Percentiles rank a stretch among this genome's conserved stretches.
These are phyloP conservation scores for Delia radicum DNA, from an alignment of 1,140 invertebrate genomes.

Conservation along the genomic window DNA sequence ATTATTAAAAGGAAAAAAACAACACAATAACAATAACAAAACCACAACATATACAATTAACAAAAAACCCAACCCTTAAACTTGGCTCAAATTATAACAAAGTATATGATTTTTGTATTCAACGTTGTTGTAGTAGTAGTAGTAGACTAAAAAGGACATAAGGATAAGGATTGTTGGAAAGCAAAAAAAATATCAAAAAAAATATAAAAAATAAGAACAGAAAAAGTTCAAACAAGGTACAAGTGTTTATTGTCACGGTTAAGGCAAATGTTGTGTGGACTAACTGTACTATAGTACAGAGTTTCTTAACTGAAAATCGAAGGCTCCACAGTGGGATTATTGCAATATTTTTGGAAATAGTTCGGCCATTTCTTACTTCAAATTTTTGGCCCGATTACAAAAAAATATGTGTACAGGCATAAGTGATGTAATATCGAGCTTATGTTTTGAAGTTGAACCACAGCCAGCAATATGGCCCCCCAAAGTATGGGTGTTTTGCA, in stretches of 20 bases:
- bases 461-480: no score
- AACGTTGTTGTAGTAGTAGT: not conserved
- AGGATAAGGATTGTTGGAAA: not conserved
- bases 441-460: no score
- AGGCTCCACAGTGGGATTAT: no score
- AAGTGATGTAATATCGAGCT: no score
- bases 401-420: no score
- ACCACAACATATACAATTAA: slow-evolving; percentile 15
- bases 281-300: no score
- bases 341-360: no score
- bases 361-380: no score
- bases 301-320: no score
- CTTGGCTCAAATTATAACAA: not conserved
- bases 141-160: not conserved
- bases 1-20: slow-evolving; percentile 5
- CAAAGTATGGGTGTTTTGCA: no score
- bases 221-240: slow-evolving; percentile 7
- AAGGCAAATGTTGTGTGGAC: not conserved
- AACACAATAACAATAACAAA: not conserved
- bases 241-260: slow-evolving; percentile 19
- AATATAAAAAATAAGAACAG: not conserved
- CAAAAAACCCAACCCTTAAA: slow-evolving; percentile 1
- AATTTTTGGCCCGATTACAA: no score
- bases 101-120: not conserved
- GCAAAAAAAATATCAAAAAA: not conserved